Conservation (phyloP, 2,888 invertebrate species). For the Eilema sororculum region DNA sequence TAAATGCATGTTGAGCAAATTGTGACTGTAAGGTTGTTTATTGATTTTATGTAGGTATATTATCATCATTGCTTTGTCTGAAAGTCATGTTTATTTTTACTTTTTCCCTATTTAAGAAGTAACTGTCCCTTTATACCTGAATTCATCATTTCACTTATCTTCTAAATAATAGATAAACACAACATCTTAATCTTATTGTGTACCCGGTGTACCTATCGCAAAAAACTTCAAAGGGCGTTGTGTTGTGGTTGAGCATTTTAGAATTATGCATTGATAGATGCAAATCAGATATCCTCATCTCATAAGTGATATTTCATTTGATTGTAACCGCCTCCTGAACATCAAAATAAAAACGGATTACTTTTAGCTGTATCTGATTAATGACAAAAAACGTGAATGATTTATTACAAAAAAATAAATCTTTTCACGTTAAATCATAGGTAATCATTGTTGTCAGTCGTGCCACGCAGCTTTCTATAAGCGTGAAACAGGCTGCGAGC, state of each 20-base stretch:
- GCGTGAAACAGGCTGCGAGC: constrained; percentile 70
- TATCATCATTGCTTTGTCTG: not conserved
- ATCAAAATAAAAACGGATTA: not conserved
- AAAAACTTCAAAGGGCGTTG: not conserved
- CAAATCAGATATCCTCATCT: not conserved
- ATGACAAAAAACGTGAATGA: constrained; percentile 12
- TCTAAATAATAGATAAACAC: not conserved
- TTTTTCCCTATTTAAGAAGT: not conserved
- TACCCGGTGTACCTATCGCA: not conserved
- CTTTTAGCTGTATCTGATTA: not conserved
- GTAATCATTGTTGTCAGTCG: constrained; percentile 28
- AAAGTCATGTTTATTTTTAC: not conserved
- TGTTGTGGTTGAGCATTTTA: not conserved
- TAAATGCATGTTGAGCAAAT: not conserved
- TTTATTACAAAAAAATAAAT: constrained; percentile 36
- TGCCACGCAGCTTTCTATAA: constrained; percentile 44
- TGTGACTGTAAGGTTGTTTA: not conserved
- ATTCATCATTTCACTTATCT: not conserved
- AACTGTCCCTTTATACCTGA: not conserved
- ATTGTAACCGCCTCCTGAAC: not conserved
- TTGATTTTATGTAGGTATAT: not conserved
- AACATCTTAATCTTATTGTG: not conserved
- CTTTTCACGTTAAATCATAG: constrained; percentile 37
- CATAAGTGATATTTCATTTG: not conserved
- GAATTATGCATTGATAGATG: not conserved